Evolutionary conservation across 2,113 vertebrate genomes (phyloP), one percentile per base, ranked within the genome.

Genomic region (Scytalopus superciliaris): DNA sequence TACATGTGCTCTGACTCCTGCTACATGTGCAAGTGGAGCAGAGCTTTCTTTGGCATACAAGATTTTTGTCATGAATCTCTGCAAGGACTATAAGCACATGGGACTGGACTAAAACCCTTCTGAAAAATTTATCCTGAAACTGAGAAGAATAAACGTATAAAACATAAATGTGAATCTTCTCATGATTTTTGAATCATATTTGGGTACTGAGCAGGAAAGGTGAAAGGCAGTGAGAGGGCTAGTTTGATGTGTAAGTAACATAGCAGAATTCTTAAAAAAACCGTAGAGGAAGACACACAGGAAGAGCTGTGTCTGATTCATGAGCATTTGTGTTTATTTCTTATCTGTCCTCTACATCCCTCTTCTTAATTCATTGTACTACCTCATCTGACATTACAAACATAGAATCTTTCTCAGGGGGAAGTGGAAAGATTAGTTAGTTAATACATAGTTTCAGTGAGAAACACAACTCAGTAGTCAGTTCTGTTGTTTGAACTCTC

Each of bases 401-500:
- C 39, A 33, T 14, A 47, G 50, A 64, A 68, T 39, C 21, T 79
- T 94, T 91, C 77, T 87, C 37, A 33, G 35, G 78, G 42, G 63
- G 42, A 77, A 70, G 77, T 73, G 39, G 40, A 21, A 68, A 57
- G 42, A 37, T 85, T 83, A 79, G 37, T 80, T 67, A 63, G 39
- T 82, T 91, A 84, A n/a, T 91, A n/a, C 5, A 9, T 75, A 30
- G 53, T 62, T 94, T 63, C 66, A 66, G 37, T 83, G 50, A 84
- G 70, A 93, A 91, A 85, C 0, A 0, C 55, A 70, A 18, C 10
- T 66, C 50, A 77, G 57, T 63, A 89, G 44, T 77, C 30, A 56
- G 78, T 80, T 76, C 49, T 45, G 45, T 39, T 96, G 76, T 93
- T 91, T 94, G 92, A 95, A 82, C 84, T 90, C 70, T 89, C 13